A percentile compares a stretch with the other conserved stretches of the same genome.
Evolutionary conservation across 1,140 invertebrate species (phyloP).

Genomic region (Drosophila simulans): DNA sequence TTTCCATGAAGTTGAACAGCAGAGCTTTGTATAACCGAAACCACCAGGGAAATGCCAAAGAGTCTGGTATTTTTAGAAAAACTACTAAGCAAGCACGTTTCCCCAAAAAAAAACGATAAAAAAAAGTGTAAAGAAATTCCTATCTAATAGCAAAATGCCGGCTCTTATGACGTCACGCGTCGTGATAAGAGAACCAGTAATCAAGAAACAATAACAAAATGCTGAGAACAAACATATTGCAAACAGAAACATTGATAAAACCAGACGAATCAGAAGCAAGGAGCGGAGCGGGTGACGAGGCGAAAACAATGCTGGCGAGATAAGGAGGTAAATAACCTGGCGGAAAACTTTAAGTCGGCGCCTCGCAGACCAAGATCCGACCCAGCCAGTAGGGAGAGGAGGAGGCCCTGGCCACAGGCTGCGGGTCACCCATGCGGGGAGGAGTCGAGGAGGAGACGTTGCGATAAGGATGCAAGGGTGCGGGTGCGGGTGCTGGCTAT

Average conservation of each 20-base stretch:
- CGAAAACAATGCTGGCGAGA: slow-evolving; percentile 63
- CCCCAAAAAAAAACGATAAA: slow-evolving; percentile 30
- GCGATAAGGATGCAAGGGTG: slow-evolving; percentile 51
- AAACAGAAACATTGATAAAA: slow-evolving; percentile 60
- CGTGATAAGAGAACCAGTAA: slow-evolving; percentile 43
- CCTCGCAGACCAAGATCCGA: slow-evolving; percentile 22
- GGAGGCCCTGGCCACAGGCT: slow-evolving; percentile 19
- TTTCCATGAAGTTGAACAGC: slow-evolving; percentile 18
- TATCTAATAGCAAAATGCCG: slow-evolving; percentile 37
- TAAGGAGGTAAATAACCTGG: slow-evolving; percentile 79
- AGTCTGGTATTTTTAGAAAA: slow-evolving; percentile 42
- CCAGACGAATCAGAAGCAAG: slow-evolving; percentile 20
- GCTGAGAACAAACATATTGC: slow-evolving; percentile 59
- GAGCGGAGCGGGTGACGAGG: not conserved
- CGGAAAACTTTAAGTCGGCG: slow-evolving; percentile 64
- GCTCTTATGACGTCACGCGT: slow-evolving; percentile 55
- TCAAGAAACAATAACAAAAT: slow-evolving; percentile 15
- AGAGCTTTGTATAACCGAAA: slow-evolving; percentile 10
- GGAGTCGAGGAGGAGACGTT: slow-evolving; percentile 35
- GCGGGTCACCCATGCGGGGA: slow-evolving; percentile 33
- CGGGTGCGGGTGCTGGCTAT: slow-evolving; percentile 44
- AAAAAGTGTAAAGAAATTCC: slow-evolving; percentile 39
- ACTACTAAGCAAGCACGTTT: slow-evolving; percentile 26
- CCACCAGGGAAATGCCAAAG: slow-evolving; percentile 18
- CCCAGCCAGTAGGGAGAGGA: not conserved